Conservation (phyloP, 2,888 invertebrate species). For the Lasioglossum marginatum region DNA sequence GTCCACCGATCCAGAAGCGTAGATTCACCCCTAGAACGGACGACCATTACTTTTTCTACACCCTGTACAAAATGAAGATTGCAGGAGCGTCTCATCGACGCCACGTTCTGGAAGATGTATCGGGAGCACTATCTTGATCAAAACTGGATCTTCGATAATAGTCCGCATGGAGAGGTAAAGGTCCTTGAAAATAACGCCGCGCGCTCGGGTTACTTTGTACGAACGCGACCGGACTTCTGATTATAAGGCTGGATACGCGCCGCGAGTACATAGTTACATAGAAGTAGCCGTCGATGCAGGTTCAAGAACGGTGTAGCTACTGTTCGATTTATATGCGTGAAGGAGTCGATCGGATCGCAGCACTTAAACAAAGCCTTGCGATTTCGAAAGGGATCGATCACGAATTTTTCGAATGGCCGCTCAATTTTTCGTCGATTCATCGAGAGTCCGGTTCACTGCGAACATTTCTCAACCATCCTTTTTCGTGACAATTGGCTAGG, state of each 20-base stretch:
- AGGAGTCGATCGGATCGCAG: background rate
- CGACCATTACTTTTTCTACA: too few species aligned
- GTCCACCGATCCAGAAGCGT: too few species aligned
- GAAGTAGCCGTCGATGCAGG: conserved; percentile 32
- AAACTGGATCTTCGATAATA: conserved; percentile 46
- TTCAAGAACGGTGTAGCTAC: conserved; percentile 46
- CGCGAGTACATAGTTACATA: conserved; percentile 35
- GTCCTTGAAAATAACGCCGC: conserved; percentile 16
- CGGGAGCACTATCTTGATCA: conserved; percentile 44
- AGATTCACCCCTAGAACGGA: too few species aligned
- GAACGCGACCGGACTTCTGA: conserved; percentile 46
- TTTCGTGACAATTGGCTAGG: background rate
- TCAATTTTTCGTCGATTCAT: background rate
- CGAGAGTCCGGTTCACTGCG: background rate
- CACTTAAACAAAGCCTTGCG: background rate
- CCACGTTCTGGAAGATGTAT: conserved; percentile 1
- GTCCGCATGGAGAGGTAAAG: background rate
- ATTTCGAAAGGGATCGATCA: background rate
- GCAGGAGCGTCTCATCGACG: background rate
- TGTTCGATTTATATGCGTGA: conserved; percentile 5
- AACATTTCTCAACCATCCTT: background rate
- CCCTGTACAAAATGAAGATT: background rate
- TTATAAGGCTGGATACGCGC: conserved; percentile 26
- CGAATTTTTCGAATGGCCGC: background rate
- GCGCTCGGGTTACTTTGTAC: conserved; percentile 41